Evolutionary conservation across 2,797 vertebrate species (phyloP).

Genomic region (Anas capensis): DNA sequence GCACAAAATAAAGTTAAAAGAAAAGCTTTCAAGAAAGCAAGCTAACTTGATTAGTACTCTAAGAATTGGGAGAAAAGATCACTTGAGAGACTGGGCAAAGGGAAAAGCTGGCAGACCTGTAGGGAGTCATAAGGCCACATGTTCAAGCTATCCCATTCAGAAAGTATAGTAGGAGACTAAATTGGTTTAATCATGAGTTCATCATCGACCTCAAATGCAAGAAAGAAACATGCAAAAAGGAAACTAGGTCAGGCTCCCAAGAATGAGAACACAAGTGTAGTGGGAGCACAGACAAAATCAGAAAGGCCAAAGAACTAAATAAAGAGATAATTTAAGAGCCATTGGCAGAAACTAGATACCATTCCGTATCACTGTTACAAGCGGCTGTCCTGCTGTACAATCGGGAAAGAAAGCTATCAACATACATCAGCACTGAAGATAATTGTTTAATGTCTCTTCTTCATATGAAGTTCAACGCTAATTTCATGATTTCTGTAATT

Average conservation of each 20-base stretch:
- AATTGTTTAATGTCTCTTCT: slow-evolving; percentile 43
- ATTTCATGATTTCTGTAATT: slow-evolving; percentile 60
- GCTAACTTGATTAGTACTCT: not conserved
- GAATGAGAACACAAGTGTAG: slow-evolving; percentile 55
- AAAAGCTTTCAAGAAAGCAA: not conserved
- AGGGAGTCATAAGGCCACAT: not conserved
- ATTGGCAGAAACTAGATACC: not conserved
- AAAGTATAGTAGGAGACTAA: slow-evolving; percentile 5
- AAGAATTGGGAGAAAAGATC: not conserved
- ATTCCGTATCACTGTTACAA: not conserved
- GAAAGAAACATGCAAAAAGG: slow-evolving; percentile 40
- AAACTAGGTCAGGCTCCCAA: slow-evolving; percentile 64
- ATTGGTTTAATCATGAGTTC: slow-evolving; percentile 63
- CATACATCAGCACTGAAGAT: not conserved
- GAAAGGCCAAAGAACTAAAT: slow-evolving; percentile 67
- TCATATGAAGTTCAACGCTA: not conserved
- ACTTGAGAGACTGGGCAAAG: not conserved
- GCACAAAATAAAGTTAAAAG: not conserved
- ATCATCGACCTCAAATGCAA: slow-evolving; percentile 59
- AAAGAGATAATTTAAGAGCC: slow-evolving; percentile 31
- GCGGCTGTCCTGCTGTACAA: not conserved
- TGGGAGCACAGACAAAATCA: slow-evolving; percentile 31
- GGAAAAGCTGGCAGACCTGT: not conserved
- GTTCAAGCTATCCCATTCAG: slow-evolving; percentile 40
- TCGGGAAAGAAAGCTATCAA: slow-evolving; percentile 6